Base-by-base conservation (phyloP, 2,113 vertebrate genomes). In the Lanius ludovicianus region DNA sequence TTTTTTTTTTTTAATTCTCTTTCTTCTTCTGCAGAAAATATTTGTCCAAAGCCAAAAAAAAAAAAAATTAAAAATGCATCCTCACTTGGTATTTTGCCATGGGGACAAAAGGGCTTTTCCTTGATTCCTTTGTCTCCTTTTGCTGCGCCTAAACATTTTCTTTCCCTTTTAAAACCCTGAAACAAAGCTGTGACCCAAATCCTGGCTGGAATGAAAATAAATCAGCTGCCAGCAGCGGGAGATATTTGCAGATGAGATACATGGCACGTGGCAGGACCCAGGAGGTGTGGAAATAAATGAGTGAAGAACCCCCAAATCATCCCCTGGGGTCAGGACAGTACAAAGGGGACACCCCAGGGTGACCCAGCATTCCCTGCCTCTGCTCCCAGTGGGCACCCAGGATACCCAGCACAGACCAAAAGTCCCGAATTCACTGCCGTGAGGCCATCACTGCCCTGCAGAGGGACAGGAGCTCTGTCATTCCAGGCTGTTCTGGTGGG, bases 171-270 rank as follows among this genome's bases (percentile, higher is more conserved):
- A 89, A 86, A 93, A 47, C n/a, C 19, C n/a, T 21, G 30, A 59
- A 86, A 80, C 47, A 83, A 79, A 79, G n/a, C 80, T 8, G 1
- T 91, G 90, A 91, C 57, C 76, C 62, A 93, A 91, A 86, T 91
- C 53, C 84, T 35, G 2, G 1, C 57, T 67, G 87, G 62, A 86
- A 86, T 71, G 12, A 35, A 91, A 91, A 78, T 35, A 78, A 62
- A 71, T 49, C 56, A 27, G n/a, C 71, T 49, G 62, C 80, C 62
- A 86, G 80, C 46, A 75, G 80, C 3, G 0, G 67, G 70, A 79
- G 47, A 62, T 2, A 2, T 91, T 89, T 44, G n/a, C 37, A 62
- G 67, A 65, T 39, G 76, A 60, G 56, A 47, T 31, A 17, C 0
- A 0, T 33, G 41, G 55, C 39, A n/a, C 1, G 1, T 13, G 63